phyloP scores from a whole-genome alignment of 2,888 invertebrate species.

The Volucella bombylans region DNA sequence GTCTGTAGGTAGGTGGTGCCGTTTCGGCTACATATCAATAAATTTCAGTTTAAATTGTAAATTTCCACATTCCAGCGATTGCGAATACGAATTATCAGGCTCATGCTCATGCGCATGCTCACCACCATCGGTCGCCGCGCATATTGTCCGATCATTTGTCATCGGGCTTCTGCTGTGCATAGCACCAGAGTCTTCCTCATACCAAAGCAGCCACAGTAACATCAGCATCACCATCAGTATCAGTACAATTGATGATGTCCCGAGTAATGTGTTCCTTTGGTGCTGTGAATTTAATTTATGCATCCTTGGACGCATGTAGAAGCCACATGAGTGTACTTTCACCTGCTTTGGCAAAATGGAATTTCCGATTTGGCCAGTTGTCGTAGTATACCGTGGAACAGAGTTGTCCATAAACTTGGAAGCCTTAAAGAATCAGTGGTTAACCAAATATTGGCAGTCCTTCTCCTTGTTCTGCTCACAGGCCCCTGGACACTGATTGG shows the following conservation, averaged over 20 bases:
- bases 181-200: conserved; percentile 62
- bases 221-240: too few relatives aligned
- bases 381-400: conserved; percentile 40
- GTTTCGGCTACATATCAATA: conserved; percentile 70
- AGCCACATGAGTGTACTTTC: conserved; percentile 65
- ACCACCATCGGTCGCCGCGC: conserved; percentile 22
- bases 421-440: conserved; percentile 41
- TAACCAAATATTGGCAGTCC: conserved; percentile 51
- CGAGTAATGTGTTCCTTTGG: conserved; percentile 64
- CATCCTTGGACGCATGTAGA: conserved; percentile 63
- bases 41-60: conserved; percentile 70
- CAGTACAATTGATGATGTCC: conserved; percentile 65
- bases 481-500: conserved; percentile 60
- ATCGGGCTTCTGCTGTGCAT: conserved; percentile 70
- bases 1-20: conserved; percentile 74
- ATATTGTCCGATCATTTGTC: conserved; percentile 70
- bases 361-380: conserved; percentile 57
- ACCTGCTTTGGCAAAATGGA: conserved; percentile 64
- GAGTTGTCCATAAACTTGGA: neutral
- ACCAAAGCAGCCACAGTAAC: conserved; percentile 29
- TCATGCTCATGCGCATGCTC: conserved; percentile 7
- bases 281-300: conserved; percentile 70
- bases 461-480: conserved; percentile 20
- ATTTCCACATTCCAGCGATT: conserved; percentile 63
- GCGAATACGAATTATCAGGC: too few relatives aligned